Evolutionary conservation across 1,140 invertebrate species (phyloP).

Genomic region (Drosophila lacteicornis): DNA sequence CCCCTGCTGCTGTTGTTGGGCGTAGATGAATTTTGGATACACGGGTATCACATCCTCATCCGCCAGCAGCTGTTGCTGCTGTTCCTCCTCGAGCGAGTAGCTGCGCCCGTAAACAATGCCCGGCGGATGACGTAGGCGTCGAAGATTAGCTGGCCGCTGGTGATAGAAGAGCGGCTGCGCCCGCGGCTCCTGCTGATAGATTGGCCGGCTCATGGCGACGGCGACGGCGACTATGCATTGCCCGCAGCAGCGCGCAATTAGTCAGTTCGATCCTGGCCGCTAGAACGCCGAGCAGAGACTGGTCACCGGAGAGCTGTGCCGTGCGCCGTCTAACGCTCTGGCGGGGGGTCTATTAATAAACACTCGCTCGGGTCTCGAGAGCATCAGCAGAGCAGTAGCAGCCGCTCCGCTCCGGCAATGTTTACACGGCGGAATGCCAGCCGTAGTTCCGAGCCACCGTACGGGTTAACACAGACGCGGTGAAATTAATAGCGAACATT

Average conservation of each 20-base stretch:
- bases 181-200: slow-evolving; percentile 62
- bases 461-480: slow-evolving; percentile 11
- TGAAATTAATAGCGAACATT: background rate
- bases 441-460: slow-evolving; percentile 16
- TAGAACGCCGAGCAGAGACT: slow-evolving; percentile 66
- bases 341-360: slow-evolving; percentile 72
- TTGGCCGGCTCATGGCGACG: slow-evolving; percentile 69
- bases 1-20: slow-evolving; percentile 24
- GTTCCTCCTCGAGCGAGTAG: slow-evolving; percentile 64
- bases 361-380: slow-evolving; percentile 43
- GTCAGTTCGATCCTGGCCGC: slow-evolving; percentile 57
- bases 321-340: slow-evolving; percentile 62
- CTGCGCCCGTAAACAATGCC: slow-evolving; percentile 65
- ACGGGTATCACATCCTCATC: slow-evolving; percentile 56
- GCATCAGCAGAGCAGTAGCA: slow-evolving; percentile 12
- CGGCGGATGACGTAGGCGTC: slow-evolving; percentile 68
- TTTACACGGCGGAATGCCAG: slow-evolving; percentile 33
- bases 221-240: slow-evolving; percentile 56
- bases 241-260: slow-evolving; percentile 19
- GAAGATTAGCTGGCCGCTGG: slow-evolving; percentile 69
- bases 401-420: slow-evolving; percentile 19
- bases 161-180: slow-evolving; percentile 38
- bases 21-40: slow-evolving; percentile 68
- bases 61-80: slow-evolving; percentile 11
- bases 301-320: slow-evolving; percentile 21